These are phyloP conservation scores for Lasioglossum villosulum DNA, from an alignment of 2,888 invertebrate species.

Conservation along the genomic window DNA sequence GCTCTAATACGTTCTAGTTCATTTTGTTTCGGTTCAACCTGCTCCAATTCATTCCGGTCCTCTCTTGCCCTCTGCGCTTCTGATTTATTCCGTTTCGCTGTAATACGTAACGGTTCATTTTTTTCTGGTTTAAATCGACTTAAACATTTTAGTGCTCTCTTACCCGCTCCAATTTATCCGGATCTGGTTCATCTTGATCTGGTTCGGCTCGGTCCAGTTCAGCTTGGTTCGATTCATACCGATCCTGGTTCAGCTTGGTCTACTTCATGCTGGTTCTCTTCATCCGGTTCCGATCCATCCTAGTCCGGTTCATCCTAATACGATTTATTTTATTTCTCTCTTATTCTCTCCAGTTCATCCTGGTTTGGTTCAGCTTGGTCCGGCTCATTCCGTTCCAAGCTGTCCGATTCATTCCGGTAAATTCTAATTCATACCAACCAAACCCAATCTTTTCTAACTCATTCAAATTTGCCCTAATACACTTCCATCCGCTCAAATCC, in stretches of 20 bases:
- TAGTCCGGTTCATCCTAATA: not conserved
- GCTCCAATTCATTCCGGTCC: not conserved
- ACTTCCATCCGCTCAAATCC: not conserved
- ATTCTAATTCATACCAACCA: not conserved
- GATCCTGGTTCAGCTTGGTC: not conserved
- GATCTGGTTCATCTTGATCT: not conserved
- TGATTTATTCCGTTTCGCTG: not conserved
- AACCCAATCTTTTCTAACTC: conserved; percentile 1
- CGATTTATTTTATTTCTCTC: not conserved
- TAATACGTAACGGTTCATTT: not conserved
- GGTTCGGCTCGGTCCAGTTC: not conserved
- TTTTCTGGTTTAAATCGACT: not conserved
- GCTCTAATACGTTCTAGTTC: conserved; percentile 2
- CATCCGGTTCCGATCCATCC: too few species aligned
- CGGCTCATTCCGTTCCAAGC: not conserved
- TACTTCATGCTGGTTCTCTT: too few species aligned
- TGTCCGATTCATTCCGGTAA: not conserved
- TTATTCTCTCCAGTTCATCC: not conserved
- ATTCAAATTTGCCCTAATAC: not conserved
- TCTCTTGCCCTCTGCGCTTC: not conserved
- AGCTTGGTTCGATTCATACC: not conserved
- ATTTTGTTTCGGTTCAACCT: not conserved
- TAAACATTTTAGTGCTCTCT: not conserved
- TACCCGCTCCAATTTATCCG: not conserved
- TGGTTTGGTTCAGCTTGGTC: not conserved